phyloP scores from a whole-genome alignment of 1,140 invertebrate genomes.

The Euwallacea fornicatus region DNA sequence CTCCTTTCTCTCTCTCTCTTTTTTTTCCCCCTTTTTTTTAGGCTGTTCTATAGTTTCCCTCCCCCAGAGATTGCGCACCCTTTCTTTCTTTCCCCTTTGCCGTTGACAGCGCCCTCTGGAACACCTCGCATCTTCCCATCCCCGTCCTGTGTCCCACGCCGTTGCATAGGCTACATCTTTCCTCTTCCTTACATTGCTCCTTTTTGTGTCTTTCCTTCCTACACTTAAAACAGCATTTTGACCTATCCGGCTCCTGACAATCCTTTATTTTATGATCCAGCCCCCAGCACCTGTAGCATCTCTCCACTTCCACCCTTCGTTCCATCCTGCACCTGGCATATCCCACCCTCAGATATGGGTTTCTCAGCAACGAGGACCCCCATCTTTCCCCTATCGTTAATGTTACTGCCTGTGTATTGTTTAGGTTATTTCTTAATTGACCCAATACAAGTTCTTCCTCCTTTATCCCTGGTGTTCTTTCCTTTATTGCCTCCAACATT shows the following conservation, averaged over 20 bases:
- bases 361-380: too few species aligned
- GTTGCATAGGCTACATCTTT: constrained; percentile 17
- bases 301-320: constrained; percentile 20
- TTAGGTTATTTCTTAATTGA: too few species aligned
- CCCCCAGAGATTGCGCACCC: too few species aligned
- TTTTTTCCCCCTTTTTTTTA: too few species aligned
- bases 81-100: too few species aligned
- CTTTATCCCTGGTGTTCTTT: not conserved
- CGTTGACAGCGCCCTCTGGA: not conserved
- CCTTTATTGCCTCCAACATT: too few species aligned
- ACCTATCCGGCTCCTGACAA: constrained; percentile 27
- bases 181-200: constrained; percentile 8
- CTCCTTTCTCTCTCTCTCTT: too few species aligned
- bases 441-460: not conserved
- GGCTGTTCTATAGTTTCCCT: too few species aligned
- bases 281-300: constrained; percentile 31
- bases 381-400: too few species aligned
- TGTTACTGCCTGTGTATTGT: too few species aligned
- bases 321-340: constrained; percentile 19
- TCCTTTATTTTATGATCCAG: constrained; percentile 10
- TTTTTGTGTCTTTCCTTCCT: constrained; percentile 14
- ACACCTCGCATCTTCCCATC: not conserved
- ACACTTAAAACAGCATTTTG: constrained; percentile 23
- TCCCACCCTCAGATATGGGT: constrained; percentile 20
- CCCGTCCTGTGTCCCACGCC: not conserved